Conservation (phyloP, 1,140 invertebrate genomes). For the Maconellicoccus hirsutus region DNA sequence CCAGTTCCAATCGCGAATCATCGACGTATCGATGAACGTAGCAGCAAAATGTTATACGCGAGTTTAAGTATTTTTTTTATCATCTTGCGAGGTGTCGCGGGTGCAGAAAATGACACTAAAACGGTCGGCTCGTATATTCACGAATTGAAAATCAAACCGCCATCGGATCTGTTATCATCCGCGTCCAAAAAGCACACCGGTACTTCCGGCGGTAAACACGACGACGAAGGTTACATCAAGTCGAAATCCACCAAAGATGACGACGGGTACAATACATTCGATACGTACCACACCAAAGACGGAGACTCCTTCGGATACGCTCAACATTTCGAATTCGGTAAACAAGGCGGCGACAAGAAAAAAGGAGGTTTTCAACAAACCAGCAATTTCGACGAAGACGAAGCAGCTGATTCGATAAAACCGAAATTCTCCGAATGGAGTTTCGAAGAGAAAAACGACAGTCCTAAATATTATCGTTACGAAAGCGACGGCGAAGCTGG, state of each 20-base stretch:
- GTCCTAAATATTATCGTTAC: slow-evolving; percentile 24
- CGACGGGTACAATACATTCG: slow-evolving; percentile 22
- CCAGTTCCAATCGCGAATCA: neutral
- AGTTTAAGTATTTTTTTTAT: neutral
- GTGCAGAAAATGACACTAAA: neutral
- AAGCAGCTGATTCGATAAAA: slow-evolving; percentile 17
- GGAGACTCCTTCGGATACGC: slow-evolving; percentile 24
- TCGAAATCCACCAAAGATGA: slow-evolving; percentile 5
- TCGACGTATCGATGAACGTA: neutral
- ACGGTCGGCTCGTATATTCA: neutral
- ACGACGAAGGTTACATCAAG: neutral
- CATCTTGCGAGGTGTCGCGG: neutral
- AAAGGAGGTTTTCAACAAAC: slow-evolving; percentile 16
- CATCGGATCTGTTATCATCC: neutral
- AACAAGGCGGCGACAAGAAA: slow-evolving; percentile 12
- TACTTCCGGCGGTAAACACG: neutral
- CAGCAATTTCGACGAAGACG: slow-evolving; percentile 23
- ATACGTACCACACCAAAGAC: slow-evolving; percentile 23
- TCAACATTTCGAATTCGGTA: slow-evolving; percentile 17
- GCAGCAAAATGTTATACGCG: slow-evolving; percentile 1
- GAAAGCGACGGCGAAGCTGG: slow-evolving; percentile 11
- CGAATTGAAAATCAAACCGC: neutral
- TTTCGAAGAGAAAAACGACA: slow-evolving; percentile 26
- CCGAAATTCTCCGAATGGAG: slow-evolving; percentile 27
- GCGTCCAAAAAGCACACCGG: neutral